Conservation (phyloP, 1,140 invertebrate genomes). For the Drosophila parvula region DNA sequence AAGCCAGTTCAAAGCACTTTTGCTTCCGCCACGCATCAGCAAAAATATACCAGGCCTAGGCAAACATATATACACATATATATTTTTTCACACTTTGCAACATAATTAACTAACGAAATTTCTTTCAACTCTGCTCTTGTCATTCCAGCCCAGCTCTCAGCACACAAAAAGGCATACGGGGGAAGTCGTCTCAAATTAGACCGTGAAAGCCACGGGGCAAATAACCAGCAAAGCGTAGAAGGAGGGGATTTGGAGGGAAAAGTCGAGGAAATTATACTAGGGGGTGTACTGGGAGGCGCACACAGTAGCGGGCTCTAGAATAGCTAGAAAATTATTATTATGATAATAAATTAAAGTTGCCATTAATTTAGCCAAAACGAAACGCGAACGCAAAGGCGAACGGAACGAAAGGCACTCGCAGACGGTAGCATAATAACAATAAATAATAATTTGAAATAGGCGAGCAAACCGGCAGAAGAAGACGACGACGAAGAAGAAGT, state of each 20-base stretch:
- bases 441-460: constrained; percentile 82
- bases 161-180: constrained; percentile 29
- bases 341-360: constrained; percentile 83
- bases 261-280: constrained; percentile 64
- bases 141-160: constrained; percentile 53
- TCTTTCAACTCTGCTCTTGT: constrained; percentile 74
- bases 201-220: constrained; percentile 62
- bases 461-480: constrained; percentile 49
- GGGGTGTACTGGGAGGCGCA: not conserved
- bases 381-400: constrained; percentile 44
- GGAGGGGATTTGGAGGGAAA: constrained; percentile 54
- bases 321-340: constrained; percentile 81
- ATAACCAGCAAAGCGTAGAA: constrained; percentile 67
- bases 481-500: constrained; percentile 28
- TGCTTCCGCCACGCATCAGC: constrained; percentile 55
- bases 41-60: constrained; percentile 18
- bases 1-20: constrained; percentile 72
- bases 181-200: constrained; percentile 64
- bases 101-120: constrained; percentile 78
- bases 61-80: constrained; percentile 5
- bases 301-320: constrained; percentile 65
- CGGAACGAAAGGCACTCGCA: constrained; percentile 6
- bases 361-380: constrained; percentile 81
- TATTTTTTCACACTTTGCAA: constrained; percentile 68
- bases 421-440: constrained; percentile 78